Evolutionary conservation across 2,797 vertebrate genomes (phyloP).

Genomic region (Sebastes cheni): DNA sequence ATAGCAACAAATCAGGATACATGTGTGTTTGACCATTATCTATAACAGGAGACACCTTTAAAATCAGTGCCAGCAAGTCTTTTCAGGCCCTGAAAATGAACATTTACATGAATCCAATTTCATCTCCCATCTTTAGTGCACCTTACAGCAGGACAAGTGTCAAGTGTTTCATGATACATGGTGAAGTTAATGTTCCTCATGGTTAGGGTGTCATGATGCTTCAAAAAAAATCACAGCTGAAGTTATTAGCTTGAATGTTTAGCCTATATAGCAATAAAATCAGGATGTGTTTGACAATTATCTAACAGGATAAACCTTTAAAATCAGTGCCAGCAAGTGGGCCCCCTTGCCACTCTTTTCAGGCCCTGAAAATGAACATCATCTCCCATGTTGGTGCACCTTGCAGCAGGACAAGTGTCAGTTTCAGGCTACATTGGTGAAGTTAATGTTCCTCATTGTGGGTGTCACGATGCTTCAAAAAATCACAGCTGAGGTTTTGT

Average conservation of each 20-base stretch:
- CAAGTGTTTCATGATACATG: too few relatives aligned
- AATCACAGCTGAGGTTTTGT: slow-evolving; percentile 8
- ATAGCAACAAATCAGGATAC: not conserved
- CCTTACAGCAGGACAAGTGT: slow-evolving; percentile 50
- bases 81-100: too few relatives aligned
- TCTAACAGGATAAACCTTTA: not conserved
- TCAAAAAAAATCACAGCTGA: too few relatives aligned
- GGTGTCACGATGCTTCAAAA: slow-evolving; percentile 3
- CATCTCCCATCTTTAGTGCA: slow-evolving; percentile 41
- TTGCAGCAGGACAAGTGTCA: slow-evolving; percentile 49
- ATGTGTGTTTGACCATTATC: too few relatives aligned
- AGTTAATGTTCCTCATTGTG: slow-evolving; percentile 11
- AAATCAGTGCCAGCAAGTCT: too few relatives aligned
- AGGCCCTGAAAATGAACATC: slow-evolving; percentile 33
- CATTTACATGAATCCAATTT: not conserved
- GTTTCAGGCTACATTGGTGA: not conserved
- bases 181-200: too few relatives aligned
- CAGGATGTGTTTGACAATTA: not conserved
- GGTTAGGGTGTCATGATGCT: too few relatives aligned
- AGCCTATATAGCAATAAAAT: not conserved
- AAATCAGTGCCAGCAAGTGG: not conserved
- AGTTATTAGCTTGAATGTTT: not conserved
- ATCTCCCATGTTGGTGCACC: slow-evolving; percentile 45
- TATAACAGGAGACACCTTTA: not conserved
- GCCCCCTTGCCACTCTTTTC: not conserved